Base-by-base conservation (phyloP, 2,113 vertebrate species). In the Apteryx mantelli region DNA sequence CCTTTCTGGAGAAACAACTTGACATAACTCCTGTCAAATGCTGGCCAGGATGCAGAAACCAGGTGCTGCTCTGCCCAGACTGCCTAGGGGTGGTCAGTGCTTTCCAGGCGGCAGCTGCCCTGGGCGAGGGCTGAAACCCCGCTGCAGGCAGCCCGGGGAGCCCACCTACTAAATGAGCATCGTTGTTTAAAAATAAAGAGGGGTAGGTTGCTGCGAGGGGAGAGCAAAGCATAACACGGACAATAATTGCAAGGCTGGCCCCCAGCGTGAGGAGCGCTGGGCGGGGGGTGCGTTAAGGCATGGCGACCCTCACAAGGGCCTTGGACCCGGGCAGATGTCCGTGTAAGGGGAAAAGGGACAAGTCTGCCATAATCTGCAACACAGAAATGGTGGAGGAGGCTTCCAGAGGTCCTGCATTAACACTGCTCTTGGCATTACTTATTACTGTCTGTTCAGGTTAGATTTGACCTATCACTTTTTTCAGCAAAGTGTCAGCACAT, bases 201-300 rank as follows among this genome's bases (percentile, higher is more conserved):
- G 34, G 40, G 40, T 40, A 58, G 53, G 38, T 34, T 56, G 53
- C 38, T 25, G 53, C 8, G 38, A 84, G 48, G n/a, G 52, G 61
- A 89, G 77, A 94, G 92, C 65, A 68, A 89, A 82, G 64, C 71
- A 84, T 46, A 92, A 89, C 65, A 55, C 0, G 84, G 92, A 92
- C 95, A 95, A 93, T 70, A 60, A 91, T 85, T 88, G 89, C 91
- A 92, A 74, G 84, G 82, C 88, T 96, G 95, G 94, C 92, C 89
- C 71, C 42, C 1, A 3, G 60, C 2, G 5, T 9, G 38, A 42
- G 28, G 64, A 91, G 75, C 46, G 34, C 65, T 87, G 2, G 0
- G 89, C 73, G 44, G 44, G 44, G 44, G 44, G 14, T 46, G 44
- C 44, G 15, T 46, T 46, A 46, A 4, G 44, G 44, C 44, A 46